Conservation (phyloP, 2,797 vertebrate genomes). For the Carcharodon carcharias region DNA sequence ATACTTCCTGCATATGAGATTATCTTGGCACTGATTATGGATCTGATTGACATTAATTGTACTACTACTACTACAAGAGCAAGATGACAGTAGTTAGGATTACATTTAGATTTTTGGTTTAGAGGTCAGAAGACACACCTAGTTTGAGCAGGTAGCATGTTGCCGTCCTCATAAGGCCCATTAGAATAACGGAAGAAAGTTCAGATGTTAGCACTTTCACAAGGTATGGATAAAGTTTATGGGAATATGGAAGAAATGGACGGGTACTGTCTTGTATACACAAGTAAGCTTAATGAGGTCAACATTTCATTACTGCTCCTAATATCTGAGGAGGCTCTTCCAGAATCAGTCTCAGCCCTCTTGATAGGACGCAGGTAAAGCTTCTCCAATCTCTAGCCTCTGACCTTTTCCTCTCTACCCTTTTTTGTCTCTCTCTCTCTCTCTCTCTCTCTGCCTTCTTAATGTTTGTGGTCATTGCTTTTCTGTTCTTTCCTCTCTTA, state of each 20-base stretch:
- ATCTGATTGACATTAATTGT: not conserved
- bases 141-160: not conserved
- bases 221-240: not conserved
- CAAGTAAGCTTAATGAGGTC: not conserved
- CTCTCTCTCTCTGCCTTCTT: not conserved
- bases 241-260: not conserved
- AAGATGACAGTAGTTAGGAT: not conserved
- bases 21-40: not conserved
- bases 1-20: not conserved
- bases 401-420: not conserved
- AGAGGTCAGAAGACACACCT: not conserved
- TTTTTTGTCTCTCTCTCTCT: not conserved
- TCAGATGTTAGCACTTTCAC: not conserved
- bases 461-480: not conserved
- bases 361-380: not conserved
- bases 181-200: not conserved
- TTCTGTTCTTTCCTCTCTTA: not conserved
- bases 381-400: not conserved
- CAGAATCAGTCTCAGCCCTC: not conserved
- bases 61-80: not conserved
- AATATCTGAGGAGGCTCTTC: not conserved
- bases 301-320: not conserved
- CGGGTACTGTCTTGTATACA: not conserved
- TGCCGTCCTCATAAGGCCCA: not conserved
- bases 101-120: not conserved